These are phyloP conservation scores for Channallabes apus DNA, from an alignment of 2,797 vertebrate species.

Conservation along the genomic window DNA sequence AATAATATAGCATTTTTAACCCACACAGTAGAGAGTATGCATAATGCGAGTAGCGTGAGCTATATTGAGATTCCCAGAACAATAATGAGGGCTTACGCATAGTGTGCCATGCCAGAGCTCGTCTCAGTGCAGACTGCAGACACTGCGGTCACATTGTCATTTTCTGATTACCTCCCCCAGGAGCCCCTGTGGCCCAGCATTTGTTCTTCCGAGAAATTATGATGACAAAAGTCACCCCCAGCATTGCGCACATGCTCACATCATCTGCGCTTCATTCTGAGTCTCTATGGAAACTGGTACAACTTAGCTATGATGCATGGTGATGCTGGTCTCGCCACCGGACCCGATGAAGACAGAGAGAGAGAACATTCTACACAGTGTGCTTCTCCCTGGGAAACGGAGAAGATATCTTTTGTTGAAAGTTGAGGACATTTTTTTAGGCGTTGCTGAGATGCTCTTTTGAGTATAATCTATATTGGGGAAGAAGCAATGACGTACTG, in stretches of 20 bases:
- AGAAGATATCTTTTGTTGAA: conserved; percentile 12
- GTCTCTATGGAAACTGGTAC: conserved; percentile 73
- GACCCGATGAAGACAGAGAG: not conserved
- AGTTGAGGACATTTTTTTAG: not conserved
- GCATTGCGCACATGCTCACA: conserved; percentile 49
- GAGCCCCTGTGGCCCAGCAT: conserved; percentile 45
- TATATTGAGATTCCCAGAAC: conserved; percentile 20
- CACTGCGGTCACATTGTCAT: conserved; percentile 19
- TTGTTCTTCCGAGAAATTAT: conserved; percentile 66
- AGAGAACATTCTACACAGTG: conserved; percentile 12
- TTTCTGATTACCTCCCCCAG: conserved; percentile 58
- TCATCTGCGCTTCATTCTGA: conserved; percentile 63
- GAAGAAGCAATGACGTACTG: conserved; percentile 6
- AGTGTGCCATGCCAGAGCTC: not conserved
- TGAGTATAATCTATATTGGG: not conserved
- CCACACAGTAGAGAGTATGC: conserved; percentile 2
- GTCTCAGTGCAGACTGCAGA: conserved; percentile 19
- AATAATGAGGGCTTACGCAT: not conserved
- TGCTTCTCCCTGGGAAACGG: conserved; percentile 7
- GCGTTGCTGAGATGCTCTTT: not conserved
- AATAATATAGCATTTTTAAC: conserved; percentile 21
- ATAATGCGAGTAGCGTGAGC: conserved; percentile 13
- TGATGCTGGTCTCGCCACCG: conserved; percentile 61
- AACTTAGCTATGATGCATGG: conserved; percentile 64
- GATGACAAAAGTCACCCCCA: conserved; percentile 55